Base-by-base conservation (phyloP, 2,888 invertebrate genomes). In the Frankliniella fusca region DNA sequence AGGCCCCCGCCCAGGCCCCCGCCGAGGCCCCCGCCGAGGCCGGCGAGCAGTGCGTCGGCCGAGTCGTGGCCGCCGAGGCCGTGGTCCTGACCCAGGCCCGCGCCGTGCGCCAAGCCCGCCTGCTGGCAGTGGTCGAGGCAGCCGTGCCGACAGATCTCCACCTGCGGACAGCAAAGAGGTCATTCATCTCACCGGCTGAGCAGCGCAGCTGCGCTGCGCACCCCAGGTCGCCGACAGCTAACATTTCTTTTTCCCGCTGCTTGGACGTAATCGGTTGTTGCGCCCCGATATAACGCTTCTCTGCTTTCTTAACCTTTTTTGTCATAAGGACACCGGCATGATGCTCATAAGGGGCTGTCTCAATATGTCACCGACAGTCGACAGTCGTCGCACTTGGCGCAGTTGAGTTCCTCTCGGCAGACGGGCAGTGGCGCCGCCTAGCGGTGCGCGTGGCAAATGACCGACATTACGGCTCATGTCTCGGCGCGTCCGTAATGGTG, bases 61-160 rank as follows among this genome's bases (percentile, higher is more conserved):
- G n/a, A 23, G n/a, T n/a, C 80, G 38, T n/a, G 76, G 80, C 49
- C 80, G n/a, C 48, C 80, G 82, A 80, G 82, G 80, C 28, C 28
- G 50, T 70, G 23, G 76, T 76, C 49, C 48, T 38, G 70, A 54
- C n/a, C n/a, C n/a, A 20, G 48, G 61, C 38, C 38, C 10, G 18
- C 10, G 61, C 65, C 18, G 81, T 38, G 81, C 8, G 50, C 54
- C 28, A 81, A 48, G 76, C 85, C 85, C 28, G 92, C 92, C 48
- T 93, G 87, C 87, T 96, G 95, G 86, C 97, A 97, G 87, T 97
- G 97, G 87, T 97, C 96, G 85, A 97, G 89, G 86, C 97, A 97
- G 0, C 97, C 97, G 86, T 96, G 96, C 18, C 97, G 91, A 87
- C 97, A 97, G 86, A 97, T 97, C 88, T 97, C 97, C 84, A 96